Percentiles rank a stretch among this genome's conserved stretches.
These are phyloP conservation scores for Orientallactaga bullata DNA, from an alignment of 2,113 vertebrate species.

Conservation along the genomic window DNA sequence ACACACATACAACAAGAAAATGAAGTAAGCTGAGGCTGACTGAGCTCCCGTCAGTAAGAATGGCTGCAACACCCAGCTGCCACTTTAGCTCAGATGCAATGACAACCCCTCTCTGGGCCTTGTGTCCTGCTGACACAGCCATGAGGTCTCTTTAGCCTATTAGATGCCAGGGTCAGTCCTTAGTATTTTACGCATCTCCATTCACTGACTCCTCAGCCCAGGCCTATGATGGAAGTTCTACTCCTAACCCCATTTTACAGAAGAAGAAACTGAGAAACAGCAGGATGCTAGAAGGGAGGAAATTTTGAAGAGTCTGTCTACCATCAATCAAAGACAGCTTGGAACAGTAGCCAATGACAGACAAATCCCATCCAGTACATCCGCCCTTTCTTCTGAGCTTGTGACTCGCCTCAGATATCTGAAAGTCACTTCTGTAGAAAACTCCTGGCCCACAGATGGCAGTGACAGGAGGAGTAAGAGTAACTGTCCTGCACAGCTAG, in stretches of 20 bases:
- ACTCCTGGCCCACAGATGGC: conserved; percentile 37
- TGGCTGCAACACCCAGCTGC: neutral
- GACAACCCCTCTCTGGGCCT: neutral
- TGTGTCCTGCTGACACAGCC: accelerated
- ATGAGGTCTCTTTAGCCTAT: accelerated
- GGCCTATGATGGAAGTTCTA: neutral
- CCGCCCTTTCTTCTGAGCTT: neutral
- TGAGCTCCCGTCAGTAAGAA: neutral
- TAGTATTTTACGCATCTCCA: neutral
- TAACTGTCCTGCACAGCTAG: neutral
- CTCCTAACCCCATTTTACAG: neutral
- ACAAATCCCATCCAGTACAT: neutral
- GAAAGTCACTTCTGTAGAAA: conserved; percentile 1
- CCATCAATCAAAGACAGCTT: neutral
- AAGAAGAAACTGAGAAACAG: conserved; percentile 3
- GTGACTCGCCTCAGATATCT: neutral
- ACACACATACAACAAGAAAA: neutral
- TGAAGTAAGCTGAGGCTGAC: neutral
- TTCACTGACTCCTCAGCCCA: neutral
- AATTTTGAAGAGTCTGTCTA: neutral
- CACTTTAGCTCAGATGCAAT: accelerated
- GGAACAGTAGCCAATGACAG: neutral
- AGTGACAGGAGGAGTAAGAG: neutral
- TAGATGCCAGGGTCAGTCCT: neutral
- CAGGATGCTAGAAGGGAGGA: neutral